Evolutionary conservation across 1,140 invertebrate species (phyloP).

Genomic region (Pteromalus puparum): DNA sequence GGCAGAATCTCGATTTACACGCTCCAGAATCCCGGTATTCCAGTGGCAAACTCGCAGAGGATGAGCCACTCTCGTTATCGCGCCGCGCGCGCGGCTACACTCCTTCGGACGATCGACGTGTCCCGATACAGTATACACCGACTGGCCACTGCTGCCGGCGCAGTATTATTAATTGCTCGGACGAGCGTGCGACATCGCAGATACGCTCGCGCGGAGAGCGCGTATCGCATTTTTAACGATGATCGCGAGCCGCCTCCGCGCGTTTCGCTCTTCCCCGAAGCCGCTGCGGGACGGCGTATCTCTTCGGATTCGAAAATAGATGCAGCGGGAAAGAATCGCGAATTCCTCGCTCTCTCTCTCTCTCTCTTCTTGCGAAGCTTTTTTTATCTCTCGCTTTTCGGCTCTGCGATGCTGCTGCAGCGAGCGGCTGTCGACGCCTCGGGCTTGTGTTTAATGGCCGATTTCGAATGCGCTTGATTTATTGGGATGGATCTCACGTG

Average conservation of each 20-base stretch:
- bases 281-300: background rate
- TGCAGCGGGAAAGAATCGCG: background rate
- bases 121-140: constrained; percentile 41
- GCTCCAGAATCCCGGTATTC: background rate
- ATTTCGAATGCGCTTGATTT: constrained; percentile 8
- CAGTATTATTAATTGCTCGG: constrained; percentile 49
- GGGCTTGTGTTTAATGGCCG: constrained; percentile 1
- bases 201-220: constrained; percentile 5
- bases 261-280: background rate
- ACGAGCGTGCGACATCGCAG: constrained; percentile 9
- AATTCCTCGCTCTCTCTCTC: no score
- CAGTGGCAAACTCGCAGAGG: background rate
- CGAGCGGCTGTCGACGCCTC: background rate
- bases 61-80: constrained; percentile 36
- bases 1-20: background rate
- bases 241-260: background rate
- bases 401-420: background rate
- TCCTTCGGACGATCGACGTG: constrained; percentile 34
- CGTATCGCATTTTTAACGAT: constrained; percentile 12
- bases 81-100: constrained; percentile 11
- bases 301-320: constrained; percentile 16
- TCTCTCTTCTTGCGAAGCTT: background rate
- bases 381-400: constrained; percentile 7
- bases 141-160: background rate
- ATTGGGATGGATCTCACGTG: background rate